These are phyloP conservation scores for Nannoperca obscura DNA, from an alignment of 2,797 vertebrate genomes.

Conservation along the genomic window DNA sequence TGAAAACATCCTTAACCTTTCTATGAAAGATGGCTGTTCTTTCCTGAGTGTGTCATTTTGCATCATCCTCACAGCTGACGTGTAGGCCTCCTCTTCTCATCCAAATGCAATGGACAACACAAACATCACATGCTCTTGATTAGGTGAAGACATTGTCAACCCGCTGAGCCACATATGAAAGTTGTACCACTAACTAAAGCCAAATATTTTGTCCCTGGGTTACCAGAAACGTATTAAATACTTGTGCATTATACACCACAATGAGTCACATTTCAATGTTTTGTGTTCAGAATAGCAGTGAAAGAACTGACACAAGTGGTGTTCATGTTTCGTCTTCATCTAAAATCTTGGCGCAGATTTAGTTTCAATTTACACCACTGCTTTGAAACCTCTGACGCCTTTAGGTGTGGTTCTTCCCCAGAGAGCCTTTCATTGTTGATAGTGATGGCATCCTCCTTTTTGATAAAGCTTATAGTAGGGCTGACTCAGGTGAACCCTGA, in stretches of 20 bases:
- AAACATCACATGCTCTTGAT: too few relatives aligned
- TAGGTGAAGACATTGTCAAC: too few relatives aligned
- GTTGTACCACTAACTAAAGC: too few relatives aligned
- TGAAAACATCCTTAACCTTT: not conserved
- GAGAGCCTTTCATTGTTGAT: not conserved
- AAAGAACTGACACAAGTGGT: not conserved
- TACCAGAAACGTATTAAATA: too few relatives aligned
- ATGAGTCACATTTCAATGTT: too few relatives aligned
- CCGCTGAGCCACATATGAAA: too few relatives aligned
- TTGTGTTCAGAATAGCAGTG: too few relatives aligned
- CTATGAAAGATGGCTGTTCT: constrained; percentile 7
- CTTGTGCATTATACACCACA: too few relatives aligned
- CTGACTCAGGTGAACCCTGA: too few relatives aligned
- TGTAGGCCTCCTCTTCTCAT: not conserved
- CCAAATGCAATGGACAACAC: too few relatives aligned
- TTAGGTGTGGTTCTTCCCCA: constrained; percentile 25
- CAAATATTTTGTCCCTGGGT: too few relatives aligned
- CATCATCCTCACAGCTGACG: constrained; percentile 4
- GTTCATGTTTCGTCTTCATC: constrained; percentile 5
- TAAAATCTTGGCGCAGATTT: not conserved
- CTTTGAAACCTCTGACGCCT: not conserved
- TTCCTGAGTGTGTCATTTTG: constrained; percentile 11
- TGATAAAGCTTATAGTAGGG: too few relatives aligned
- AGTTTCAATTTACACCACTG: constrained; percentile 2
- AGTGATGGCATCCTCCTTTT: constrained; percentile 5